Evolutionary conservation across 2,888 invertebrate genomes (phyloP).

Genomic region (Pristionchus mayeri): DNA sequence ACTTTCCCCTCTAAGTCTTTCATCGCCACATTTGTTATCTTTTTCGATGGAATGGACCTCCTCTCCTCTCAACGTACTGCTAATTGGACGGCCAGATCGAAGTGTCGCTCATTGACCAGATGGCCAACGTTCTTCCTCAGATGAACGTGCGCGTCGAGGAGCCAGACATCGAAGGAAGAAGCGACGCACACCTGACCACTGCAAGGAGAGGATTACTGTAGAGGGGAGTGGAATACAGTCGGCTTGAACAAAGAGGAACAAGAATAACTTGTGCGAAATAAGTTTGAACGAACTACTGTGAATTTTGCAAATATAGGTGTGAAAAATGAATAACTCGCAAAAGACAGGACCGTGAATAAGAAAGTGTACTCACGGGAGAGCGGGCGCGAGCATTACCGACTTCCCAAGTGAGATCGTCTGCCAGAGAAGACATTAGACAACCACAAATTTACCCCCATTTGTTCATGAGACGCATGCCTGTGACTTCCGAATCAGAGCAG

Average conservation of each 20-base stretch:
- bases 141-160: conserved; percentile 85
- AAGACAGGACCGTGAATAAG: too few relatives aligned
- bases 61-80: conserved; percentile 64
- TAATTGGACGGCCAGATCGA: conserved; percentile 85
- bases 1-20: not conserved
- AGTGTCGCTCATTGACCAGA: conserved; percentile 90
- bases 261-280: too few relatives aligned
- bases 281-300: too few relatives aligned
- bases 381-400: conserved; percentile 54
- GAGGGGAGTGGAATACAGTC: not conserved
- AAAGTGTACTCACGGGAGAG: conserved; percentile 49
- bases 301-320: too few relatives aligned
- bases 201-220: not conserved
- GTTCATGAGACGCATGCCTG: too few relatives aligned
- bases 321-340: too few relatives aligned
- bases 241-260: too few relatives aligned
- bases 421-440: not conserved
- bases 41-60: too few relatives aligned
- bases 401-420: conserved; percentile 82
- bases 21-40: too few relatives aligned
- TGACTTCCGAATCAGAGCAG: too few relatives aligned
- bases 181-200: conserved; percentile 67
- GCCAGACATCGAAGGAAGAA: conserved; percentile 81
- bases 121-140: conserved; percentile 88
- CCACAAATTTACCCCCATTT: too few relatives aligned